Percentiles rank a stretch among this genome's conserved stretches.
phyloP scores from a whole-genome alignment of 2,113 vertebrate species.

The Saccopteryx leptura region DNA sequence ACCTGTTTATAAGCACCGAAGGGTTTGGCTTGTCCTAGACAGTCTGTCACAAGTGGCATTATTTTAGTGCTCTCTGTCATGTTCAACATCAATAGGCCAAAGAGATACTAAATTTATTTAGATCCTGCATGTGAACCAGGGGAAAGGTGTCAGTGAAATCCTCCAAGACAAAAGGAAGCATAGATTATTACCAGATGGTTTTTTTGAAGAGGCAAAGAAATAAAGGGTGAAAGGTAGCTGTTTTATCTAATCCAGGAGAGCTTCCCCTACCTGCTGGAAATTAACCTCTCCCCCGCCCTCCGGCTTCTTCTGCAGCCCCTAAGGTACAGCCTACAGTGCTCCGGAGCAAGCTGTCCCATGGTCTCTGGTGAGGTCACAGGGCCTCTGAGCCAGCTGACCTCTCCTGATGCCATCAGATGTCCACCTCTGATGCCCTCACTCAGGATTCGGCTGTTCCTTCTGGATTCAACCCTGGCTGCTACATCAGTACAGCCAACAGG shows the following conservation, averaged over 20 bases:
- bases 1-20: neutral
- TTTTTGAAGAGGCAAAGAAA: conserved; percentile 41
- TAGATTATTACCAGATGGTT: neutral
- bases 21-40: neutral
- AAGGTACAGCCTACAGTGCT: neutral
- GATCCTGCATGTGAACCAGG: conserved; percentile 11
- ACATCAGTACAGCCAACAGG: neutral
- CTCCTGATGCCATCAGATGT: neutral
- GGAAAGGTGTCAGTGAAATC: conserved; percentile 31
- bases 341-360: neutral
- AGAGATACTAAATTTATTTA: conserved; percentile 49
- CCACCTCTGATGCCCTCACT: neutral
- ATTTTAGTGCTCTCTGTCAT: neutral
- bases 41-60: neutral
- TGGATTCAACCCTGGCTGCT: rapidly evolving
- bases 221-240: neutral
- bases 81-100: conserved; percentile 54
- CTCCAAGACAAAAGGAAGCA: neutral
- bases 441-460: neutral
- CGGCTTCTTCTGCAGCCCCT: neutral
- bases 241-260: neutral
- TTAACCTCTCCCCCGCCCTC: neutral
- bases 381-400: neutral
- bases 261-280: neutral
- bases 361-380: neutral